A percentile compares a stretch with the other conserved stretches of the same genome.
phyloP scores from a whole-genome alignment of 2,113 vertebrate genomes.

The Paracanthobrama guichenoti region DNA sequence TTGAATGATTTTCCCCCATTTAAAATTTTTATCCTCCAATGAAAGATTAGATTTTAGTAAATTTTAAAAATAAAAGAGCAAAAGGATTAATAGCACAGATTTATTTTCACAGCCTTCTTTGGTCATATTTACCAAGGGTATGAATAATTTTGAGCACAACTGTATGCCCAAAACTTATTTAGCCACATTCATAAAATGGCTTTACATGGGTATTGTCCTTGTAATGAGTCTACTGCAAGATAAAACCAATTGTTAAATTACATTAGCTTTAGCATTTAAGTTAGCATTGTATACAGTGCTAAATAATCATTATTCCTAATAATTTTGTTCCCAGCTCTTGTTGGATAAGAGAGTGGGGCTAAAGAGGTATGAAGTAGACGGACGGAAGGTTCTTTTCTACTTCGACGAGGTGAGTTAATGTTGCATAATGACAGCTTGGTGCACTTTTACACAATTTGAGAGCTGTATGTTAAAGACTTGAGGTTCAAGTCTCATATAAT shows the following conservation, averaged over 20 bases:
- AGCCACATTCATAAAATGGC: not conserved
- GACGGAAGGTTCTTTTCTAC: conserved; percentile 89
- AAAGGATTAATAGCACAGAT: too few relatives aligned
- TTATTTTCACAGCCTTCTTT: too few relatives aligned
- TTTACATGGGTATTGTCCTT: not conserved
- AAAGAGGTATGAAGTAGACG: conserved; percentile 88
- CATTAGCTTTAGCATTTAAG: not conserved
- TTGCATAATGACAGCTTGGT: too few relatives aligned
- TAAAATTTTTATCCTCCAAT: too few relatives aligned
- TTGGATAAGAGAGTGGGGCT: conserved; percentile 86
- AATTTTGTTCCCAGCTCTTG: conserved; percentile 74
- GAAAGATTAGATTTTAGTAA: too few relatives aligned
- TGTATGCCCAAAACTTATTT: not conserved
- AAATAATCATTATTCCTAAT: not conserved
- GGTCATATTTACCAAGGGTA: too few relatives aligned
- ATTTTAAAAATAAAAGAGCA: too few relatives aligned
- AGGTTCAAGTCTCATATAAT: conserved; percentile 9
- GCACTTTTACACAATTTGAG: not conserved
- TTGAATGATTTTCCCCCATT: too few relatives aligned
- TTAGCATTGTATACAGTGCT: not conserved
- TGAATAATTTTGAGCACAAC: too few relatives aligned
- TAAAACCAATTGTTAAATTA: not conserved
- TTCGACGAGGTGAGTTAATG: conserved; percentile 85
- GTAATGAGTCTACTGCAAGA: not conserved
- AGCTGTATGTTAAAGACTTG: not conserved